phyloP scores from a whole-genome alignment of 2,797 vertebrate species.

The Acrocephalus scirpaceus region DNA sequence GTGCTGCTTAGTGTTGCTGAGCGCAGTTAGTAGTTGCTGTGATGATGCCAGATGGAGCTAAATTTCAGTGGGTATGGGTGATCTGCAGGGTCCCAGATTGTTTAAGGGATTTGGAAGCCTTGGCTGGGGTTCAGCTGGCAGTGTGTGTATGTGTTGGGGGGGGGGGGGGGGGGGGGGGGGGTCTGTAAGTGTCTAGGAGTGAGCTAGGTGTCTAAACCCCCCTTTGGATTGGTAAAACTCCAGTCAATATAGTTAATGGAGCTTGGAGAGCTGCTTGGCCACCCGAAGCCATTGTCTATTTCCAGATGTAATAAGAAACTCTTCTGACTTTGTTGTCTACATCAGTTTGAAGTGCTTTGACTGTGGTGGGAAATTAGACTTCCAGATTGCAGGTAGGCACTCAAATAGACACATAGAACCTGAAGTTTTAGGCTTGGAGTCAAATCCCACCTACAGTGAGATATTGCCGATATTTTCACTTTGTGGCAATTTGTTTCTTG shows the following conservation, averaged over 20 bases:
- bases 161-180: fast-evolving
- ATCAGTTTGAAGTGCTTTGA: background rate
- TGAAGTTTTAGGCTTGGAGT: background rate
- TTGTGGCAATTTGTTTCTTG: background rate
- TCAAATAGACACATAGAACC: background rate
- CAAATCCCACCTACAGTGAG: background rate
- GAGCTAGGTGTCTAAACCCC: background rate
- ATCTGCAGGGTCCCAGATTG: background rate
- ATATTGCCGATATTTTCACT: background rate
- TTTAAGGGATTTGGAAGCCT: background rate
- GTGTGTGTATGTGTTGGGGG: fast-evolving
- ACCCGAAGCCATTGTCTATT: background rate
- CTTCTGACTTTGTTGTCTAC: background rate
- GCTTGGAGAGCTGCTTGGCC: background rate
- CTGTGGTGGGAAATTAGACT: background rate
- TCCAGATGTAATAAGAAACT: background rate
- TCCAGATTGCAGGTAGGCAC: background rate
- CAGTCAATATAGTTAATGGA: background rate
- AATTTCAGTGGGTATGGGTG: background rate
- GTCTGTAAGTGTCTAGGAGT: background rate
- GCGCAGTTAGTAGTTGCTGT: background rate
- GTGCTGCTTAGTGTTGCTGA: background rate
- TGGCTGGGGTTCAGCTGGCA: background rate
- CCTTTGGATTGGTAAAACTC: background rate
- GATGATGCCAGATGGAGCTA: background rate